phyloP scores from a whole-genome alignment of 2,797 vertebrate genomes.

The Euphonia xanthogaster region DNA sequence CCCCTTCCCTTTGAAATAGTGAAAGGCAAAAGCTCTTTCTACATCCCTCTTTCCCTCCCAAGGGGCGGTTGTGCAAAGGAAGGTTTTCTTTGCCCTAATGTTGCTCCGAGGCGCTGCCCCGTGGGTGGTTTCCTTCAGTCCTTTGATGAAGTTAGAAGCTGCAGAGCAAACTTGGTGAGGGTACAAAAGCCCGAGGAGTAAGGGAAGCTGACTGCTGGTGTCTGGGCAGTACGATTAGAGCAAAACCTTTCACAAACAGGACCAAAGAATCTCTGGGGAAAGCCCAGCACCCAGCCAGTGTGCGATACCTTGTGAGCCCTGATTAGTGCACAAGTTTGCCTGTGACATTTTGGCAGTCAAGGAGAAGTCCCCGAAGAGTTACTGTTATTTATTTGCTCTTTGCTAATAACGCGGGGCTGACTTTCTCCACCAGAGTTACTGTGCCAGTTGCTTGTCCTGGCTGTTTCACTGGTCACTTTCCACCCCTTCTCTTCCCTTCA shows the following conservation, averaged over 20 bases:
- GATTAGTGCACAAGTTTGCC: not conserved
- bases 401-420: not conserved
- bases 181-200: not conserved
- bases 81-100: conserved; percentile 72
- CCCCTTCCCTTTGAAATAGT: not conserved
- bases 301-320: not conserved
- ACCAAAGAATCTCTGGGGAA: not conserved
- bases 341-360: not conserved
- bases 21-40: not conserved
- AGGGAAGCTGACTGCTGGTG: not conserved
- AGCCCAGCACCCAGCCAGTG: not conserved
- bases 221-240: not conserved
- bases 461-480: not conserved
- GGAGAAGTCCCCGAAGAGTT: not conserved
- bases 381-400: not conserved
- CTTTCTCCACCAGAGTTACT: not conserved
- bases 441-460: not conserved
- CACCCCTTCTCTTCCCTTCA: not conserved
- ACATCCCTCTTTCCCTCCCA: conserved; percentile 54
- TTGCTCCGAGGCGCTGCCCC: conserved; percentile 27
- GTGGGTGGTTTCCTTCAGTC: conserved; percentile 3
- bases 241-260: not conserved
- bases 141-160: conserved; percentile 32
- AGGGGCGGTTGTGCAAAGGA: conserved; percentile 25
- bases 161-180: not conserved